Evolutionary conservation across 2,113 vertebrate genomes (phyloP), one percentile per base, ranked within the genome.

Genomic region (Apodemus speciosus): DNA sequence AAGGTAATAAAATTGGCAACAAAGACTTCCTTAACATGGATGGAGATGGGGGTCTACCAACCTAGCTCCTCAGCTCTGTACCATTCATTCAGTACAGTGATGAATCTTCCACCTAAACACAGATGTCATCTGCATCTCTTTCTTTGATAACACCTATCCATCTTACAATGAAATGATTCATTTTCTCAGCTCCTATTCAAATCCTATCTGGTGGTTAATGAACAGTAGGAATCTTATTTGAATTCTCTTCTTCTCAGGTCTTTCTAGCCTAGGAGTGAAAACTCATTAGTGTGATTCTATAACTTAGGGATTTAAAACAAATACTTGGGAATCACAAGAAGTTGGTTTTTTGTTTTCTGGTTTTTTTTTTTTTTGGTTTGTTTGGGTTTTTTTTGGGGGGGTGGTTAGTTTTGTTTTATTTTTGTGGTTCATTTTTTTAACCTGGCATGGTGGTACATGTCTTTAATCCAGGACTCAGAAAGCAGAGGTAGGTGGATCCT

Each of bases 181-280:
- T 69, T 51, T 13, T 35, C 25, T 80, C 66, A 93, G 25, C 23
- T 56, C 21, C 16, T 73, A 14, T 56, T 16, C 43, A 95, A 69
- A 93, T 40, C 14, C n/a, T 88, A 64, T 2, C 25, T 32, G 53
- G 20, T 77, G 73, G 9, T 85, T 66, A 30, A 4, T 25, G 58
- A 53, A 25, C 2, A 27, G 9, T 35, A 64, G 27, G 15, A 56
- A 20, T 85, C 43, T 66, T 85, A 66, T 43, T 46, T 27, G 77
- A 66, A 92, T 1, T 73, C 27, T 92, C 30, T 69, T 72, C 38
- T 69, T 72, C 38, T 85, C 20, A 13, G 49, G 9, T 4, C 15
- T 81, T 91, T 91, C 32, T 58, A 85, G n/a, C 25, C 2, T 76
- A 56, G 30, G 16, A 93, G 58, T 85, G 46, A 91, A 80, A 80